Base-by-base conservation (phyloP, 1,140 invertebrate species). In the Drosophila kohkoa region DNA sequence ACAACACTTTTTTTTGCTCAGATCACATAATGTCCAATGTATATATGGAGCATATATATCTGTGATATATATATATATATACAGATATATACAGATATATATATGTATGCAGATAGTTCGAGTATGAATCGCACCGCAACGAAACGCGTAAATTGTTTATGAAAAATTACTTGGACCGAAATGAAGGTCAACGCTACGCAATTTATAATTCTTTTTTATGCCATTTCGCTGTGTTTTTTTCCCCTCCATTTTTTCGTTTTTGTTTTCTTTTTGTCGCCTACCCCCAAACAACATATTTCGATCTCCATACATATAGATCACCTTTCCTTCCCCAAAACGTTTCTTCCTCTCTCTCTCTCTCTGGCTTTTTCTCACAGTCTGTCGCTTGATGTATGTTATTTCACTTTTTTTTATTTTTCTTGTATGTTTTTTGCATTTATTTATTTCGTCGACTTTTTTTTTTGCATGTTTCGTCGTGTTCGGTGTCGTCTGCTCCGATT, bases 61-160 rank as follows among this genome's bases (percentile, higher is more conserved):
- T 30, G 43, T 35, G 20, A 13, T 5, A 48, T n/a, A 38, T 20
- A 54, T 45, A 64, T 35, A 20, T 49, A 13, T 15, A 38, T 41
- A 57, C 16, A 16, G 16, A 16, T 15, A 28, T 15, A n/a, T n/a
- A n/a, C n/a, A n/a, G n/a, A n/a, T n/a, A n/a, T n/a, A n/a, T 48
- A 2, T 57, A 25, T 51, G 1, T 38, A 57, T 20, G 41, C 28
- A 48, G 28, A 67, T 67, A 67, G 64, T 57, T 67, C 11, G 28
- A 38, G 30, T 43, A 49, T 63, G 41, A 60, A 60, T 30, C 38
- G 49, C 51, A 66, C 38, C 28, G 48, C 20, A 48, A 66, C 65
- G 82, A 88, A 87, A 87, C 85, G 83, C 83, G 83, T 87, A 87
- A 88, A 87, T 88, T 87, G 83, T 89, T 87, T 87, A 87, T 87